Percentiles rank a stretch among this genome's conserved stretches.
Conservation (phyloP, 2,113 vertebrate species). For the Cathartes aura region DNA sequence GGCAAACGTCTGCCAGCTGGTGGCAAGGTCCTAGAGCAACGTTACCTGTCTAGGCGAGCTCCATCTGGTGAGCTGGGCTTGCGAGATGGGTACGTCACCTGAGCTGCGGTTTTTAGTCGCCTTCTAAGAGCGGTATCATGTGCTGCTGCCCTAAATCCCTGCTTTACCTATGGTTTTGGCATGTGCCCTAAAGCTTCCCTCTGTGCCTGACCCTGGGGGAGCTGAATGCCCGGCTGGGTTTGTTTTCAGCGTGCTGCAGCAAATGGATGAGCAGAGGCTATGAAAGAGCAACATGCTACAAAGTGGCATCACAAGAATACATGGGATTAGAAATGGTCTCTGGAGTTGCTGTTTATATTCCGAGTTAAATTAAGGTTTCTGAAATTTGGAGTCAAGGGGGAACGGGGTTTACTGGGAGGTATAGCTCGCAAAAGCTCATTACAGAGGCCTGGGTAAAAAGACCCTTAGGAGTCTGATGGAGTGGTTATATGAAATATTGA, state of each 20-base stretch:
- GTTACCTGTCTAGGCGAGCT: background rate
- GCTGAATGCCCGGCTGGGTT: background rate
- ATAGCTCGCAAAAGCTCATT: conserved; percentile 14
- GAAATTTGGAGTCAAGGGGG: background rate
- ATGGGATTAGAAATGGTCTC: background rate
- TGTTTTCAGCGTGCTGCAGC: background rate
- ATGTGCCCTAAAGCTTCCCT: background rate
- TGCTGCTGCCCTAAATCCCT: background rate
- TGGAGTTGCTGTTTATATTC: conserved; percentile 19
- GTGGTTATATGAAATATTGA: background rate
- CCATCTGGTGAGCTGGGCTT: background rate
- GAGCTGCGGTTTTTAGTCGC: background rate
- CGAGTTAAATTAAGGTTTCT: conserved; percentile 14
- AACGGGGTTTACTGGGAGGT: background rate
- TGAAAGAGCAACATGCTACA: accelerated
- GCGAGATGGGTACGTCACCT: background rate
- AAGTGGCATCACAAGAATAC: background rate
- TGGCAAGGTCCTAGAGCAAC: background rate
- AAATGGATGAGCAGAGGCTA: background rate
- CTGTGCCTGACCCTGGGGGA: background rate
- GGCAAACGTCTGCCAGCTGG: background rate
- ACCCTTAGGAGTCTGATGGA: background rate
- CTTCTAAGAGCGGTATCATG: background rate
- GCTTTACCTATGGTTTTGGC: background rate
- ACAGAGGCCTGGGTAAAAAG: background rate